These are phyloP conservation scores for Centroberyx gerrardi DNA, from an alignment of 2,797 vertebrate species.

Conservation along the genomic window DNA sequence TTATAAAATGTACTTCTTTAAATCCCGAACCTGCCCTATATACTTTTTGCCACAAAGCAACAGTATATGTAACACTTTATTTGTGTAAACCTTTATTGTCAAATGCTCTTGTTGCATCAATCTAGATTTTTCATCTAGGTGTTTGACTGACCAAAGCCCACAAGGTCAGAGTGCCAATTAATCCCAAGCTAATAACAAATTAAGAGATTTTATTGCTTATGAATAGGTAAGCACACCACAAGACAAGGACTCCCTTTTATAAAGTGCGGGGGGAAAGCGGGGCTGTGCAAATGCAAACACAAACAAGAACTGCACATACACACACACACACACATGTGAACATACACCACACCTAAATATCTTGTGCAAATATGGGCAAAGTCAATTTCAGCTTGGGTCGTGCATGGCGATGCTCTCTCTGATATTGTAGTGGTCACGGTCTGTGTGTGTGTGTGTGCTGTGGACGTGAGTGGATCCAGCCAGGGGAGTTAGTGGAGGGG, in stretches of 20 bases:
- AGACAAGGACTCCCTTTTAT: conserved; percentile 15
- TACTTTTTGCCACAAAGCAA: background rate
- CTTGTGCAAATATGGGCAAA: conserved; percentile 77
- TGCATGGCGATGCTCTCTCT: conserved; percentile 79
- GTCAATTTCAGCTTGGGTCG: conserved; percentile 77
- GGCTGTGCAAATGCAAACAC: conserved; percentile 54
- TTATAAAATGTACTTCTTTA: background rate
- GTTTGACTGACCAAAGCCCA: background rate
- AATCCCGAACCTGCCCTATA: background rate
- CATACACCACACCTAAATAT: conserved; percentile 62
- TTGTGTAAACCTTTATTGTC: background rate
- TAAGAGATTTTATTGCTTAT: background rate
- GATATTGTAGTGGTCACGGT: conserved; percentile 84
- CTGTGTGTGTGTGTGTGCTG: conserved; percentile 64
- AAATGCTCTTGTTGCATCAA: background rate
- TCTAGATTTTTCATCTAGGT: conserved; percentile 2
- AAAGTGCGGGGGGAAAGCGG: conserved; percentile 30
- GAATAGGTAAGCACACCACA: conserved; percentile 8
- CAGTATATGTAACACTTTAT: no score
- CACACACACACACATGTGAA: conserved; percentile 8
- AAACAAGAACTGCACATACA: conserved; percentile 57
- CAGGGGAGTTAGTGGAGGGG: conserved; percentile 82
- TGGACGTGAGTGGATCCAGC: conserved; percentile 80
- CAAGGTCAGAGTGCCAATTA: conserved; percentile 1
- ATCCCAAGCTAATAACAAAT: conserved; percentile 35